Conservation (phyloP, 1,140 invertebrate species). For the Pogonomyrmex californicus region DNA sequence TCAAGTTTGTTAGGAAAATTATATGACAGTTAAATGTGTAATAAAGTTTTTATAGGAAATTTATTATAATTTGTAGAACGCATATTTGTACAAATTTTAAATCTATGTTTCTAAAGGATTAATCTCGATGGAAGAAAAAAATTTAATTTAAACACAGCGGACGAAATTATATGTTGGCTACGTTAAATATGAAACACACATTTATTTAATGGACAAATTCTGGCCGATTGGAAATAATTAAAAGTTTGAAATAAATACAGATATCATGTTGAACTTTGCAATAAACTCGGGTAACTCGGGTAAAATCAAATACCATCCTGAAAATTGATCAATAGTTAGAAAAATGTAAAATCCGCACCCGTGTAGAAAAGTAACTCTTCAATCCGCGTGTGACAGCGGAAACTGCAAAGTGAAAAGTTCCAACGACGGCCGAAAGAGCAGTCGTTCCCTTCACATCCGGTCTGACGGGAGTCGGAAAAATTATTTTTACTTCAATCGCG, state of each 20-base stretch:
- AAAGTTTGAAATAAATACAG: not conserved
- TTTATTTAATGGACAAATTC: not conserved
- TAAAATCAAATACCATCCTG: constrained; percentile 1
- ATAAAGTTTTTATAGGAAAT: not conserved
- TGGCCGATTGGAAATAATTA: not conserved
- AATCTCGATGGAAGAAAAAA: not conserved
- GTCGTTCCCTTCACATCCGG: constrained; percentile 58
- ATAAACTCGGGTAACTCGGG: not conserved
- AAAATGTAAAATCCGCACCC: constrained; percentile 57
- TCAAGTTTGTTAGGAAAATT: not conserved
- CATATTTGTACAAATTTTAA: not conserved
- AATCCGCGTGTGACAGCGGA: constrained; percentile 40
- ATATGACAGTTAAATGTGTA: not conserved
- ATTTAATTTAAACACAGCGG: not conserved
- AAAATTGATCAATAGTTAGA: not conserved
- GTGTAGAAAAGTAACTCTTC: constrained; percentile 21
- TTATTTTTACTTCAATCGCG: constrained; percentile 71
- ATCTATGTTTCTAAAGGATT: not conserved
- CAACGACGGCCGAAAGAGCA: not conserved
- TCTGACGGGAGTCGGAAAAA: constrained; percentile 52
- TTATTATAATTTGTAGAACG: not conserved
- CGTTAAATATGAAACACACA: not conserved
- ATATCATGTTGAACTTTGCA: not conserved
- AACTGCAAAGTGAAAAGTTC: constrained; percentile 42
- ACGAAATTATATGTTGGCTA: not conserved